phyloP scores from a whole-genome alignment of 2,113 vertebrate genomes.

The Phaethornis superciliosus region DNA sequence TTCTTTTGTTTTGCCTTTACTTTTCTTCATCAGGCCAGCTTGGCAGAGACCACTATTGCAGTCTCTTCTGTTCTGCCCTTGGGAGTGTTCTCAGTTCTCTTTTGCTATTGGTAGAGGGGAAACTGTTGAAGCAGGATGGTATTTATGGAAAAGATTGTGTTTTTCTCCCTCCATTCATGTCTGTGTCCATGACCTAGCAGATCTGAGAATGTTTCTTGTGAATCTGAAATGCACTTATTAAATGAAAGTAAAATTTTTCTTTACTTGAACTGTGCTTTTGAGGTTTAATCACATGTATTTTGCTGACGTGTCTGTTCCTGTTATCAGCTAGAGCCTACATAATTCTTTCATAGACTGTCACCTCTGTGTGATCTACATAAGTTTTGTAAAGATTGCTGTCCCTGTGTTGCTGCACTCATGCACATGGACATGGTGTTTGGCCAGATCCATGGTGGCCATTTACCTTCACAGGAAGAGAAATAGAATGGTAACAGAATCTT shows the following conservation, averaged over 20 bases:
- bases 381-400: slow-evolving; percentile 12
- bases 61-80: background rate
- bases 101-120: background rate
- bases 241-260: background rate
- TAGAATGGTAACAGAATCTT: background rate
- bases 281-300: background rate
- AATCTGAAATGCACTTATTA: background rate
- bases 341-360: slow-evolving; percentile 23
- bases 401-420: background rate
- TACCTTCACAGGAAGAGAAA: background rate
- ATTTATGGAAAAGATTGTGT: background rate
- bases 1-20: background rate
- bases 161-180: background rate
- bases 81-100: background rate
- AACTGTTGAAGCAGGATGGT: background rate
- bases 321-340: background rate
- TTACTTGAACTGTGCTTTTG: background rate
- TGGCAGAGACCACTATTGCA: background rate
- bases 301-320: background rate
- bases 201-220: background rate
- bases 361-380: background rate
- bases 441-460: background rate
- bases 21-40: background rate
- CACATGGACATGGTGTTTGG: background rate
- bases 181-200: background rate